Conservation (phyloP, 2,888 invertebrate genomes). For the Perithous albicinctus region DNA sequence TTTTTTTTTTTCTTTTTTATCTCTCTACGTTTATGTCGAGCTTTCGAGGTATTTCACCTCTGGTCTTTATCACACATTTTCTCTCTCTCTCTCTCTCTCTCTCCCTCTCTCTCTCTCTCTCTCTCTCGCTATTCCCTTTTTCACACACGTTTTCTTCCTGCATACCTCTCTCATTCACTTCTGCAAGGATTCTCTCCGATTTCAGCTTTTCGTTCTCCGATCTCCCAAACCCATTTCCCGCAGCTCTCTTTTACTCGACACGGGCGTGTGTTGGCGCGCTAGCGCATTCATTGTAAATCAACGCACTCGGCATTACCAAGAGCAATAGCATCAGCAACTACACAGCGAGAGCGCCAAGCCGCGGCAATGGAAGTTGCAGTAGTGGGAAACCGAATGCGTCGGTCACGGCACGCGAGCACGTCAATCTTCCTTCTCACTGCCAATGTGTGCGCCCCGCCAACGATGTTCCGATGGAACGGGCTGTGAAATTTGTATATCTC, state of each 20-base stretch:
- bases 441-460: slow-evolving; percentile 26
- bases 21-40: background rate
- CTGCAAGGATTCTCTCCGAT: no score
- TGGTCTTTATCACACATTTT: background rate
- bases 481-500: slow-evolving; percentile 31
- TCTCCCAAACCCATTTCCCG: slow-evolving; percentile 47
- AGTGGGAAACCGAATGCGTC: slow-evolving; percentile 58
- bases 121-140: slow-evolving; percentile 41
- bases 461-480: background rate
- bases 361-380: slow-evolving; percentile 10
- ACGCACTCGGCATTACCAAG: slow-evolving; percentile 55
- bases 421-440: slow-evolving; percentile 62
- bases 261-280: slow-evolving; percentile 31
- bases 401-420: slow-evolving; percentile 61
- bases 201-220: slow-evolving; percentile 55
- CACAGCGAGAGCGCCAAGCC: background rate
- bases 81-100: background rate
- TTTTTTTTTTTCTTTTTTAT: background rate
- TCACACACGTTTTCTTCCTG: no score
- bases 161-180: no score
- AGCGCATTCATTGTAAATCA: slow-evolving; percentile 73
- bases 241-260: slow-evolving; percentile 39
- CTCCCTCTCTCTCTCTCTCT: slow-evolving; percentile 12
- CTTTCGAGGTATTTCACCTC: slow-evolving; percentile 16
- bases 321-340: slow-evolving; percentile 32